Conservation (phyloP, 2,888 invertebrate species). For the Toxonevra muliebris region DNA sequence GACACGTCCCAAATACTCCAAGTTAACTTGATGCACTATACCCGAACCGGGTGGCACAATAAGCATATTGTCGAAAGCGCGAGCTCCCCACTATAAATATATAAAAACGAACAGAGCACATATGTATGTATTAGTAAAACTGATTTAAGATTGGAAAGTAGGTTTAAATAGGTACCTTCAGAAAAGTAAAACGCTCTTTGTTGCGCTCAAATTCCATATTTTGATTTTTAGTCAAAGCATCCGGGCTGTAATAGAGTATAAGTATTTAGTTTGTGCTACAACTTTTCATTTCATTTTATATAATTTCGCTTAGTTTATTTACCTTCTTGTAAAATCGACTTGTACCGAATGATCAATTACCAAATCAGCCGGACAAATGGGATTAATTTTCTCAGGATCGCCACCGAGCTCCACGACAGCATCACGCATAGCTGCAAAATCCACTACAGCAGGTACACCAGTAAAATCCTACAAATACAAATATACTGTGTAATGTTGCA, state of each 20-base stretch:
- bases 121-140: no score
- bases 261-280: not conserved
- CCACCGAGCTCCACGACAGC: conserved; percentile 88
- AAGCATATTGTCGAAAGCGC: conserved; percentile 93
- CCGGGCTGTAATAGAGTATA: conserved; percentile 71
- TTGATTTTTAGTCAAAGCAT: conserved; percentile 91
- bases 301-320: conserved; percentile 35
- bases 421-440: conserved; percentile 98
- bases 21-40: conserved; percentile 97
- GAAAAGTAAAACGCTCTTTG: conserved; percentile 92
- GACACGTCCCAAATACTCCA: conserved; percentile 92
- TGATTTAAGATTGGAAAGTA: no score
- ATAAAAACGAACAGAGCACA: no score
- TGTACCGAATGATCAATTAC: conserved; percentile 99
- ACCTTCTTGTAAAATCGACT: conserved; percentile 88
- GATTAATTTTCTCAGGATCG: conserved; percentile 93
- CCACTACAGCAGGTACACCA: conserved; percentile 98
- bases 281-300: not conserved
- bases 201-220: conserved; percentile 95
- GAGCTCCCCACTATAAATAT: conserved; percentile 87
- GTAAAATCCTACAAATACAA: conserved; percentile 79
- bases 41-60: conserved; percentile 99
- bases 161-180: conserved; percentile 79
- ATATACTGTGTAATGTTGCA: no score
- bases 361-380: conserved; percentile 95